Evolutionary conservation across 2,113 vertebrate species (phyloP).

Genomic region (Paraplagusia blochii): DNA sequence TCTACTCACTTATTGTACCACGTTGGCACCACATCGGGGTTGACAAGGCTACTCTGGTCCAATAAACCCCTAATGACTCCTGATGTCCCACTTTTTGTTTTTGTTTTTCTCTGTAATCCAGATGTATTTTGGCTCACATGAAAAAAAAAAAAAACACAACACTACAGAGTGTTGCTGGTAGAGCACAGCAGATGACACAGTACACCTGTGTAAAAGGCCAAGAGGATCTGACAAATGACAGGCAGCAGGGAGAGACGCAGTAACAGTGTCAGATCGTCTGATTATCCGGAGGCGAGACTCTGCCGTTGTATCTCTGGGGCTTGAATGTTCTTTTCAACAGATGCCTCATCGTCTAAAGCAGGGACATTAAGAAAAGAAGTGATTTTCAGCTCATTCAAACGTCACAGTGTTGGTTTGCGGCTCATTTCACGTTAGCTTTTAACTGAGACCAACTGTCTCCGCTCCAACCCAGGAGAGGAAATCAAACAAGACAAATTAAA

Average conservation of each 20-base stretch:
- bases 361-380: conserved; percentile 34
- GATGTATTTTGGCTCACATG: conserved; percentile 32
- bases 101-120: conserved; percentile 5
- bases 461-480: conserved; percentile 1
- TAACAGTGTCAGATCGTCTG: background rate
- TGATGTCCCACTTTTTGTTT: conserved; percentile 29
- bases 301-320: conserved; percentile 12
- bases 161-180: background rate
- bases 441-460: conserved; percentile 29
- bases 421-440: conserved; percentile 28
- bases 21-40: conserved; percentile 44
- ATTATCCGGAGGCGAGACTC: background rate
- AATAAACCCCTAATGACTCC: conserved; percentile 49
- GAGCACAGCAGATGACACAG: conserved; percentile 13
- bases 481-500: background rate
- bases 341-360: conserved; percentile 34
- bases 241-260: background rate
- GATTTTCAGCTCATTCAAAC: conserved; percentile 41
- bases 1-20: conserved; percentile 11
- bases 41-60: conserved; percentile 37
- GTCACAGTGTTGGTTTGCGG: conserved; percentile 48
- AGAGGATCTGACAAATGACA: conserved; percentile 9
- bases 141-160: conserved; percentile 8
- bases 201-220: conserved; percentile 21
- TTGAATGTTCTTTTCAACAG: conserved; percentile 24